Base-by-base conservation (phyloP, 2,797 vertebrate genomes). In the Sebastes taczanowskii region DNA sequence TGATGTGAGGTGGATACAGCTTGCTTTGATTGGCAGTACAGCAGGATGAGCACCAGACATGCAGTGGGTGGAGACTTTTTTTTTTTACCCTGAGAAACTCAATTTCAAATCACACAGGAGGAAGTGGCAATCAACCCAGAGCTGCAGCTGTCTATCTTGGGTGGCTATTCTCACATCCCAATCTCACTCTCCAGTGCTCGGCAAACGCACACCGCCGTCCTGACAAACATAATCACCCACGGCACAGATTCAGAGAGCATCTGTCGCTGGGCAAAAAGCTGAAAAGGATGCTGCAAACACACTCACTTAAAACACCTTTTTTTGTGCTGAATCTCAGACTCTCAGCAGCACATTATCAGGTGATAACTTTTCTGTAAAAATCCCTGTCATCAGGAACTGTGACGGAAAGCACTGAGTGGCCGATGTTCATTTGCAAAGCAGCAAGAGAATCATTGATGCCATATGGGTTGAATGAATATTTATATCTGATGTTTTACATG, bases 161-260 rank as follows among this genome's bases (percentile, higher is more conserved):
- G 84, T 71, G 65, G 81, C 86, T 72, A 83, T 91, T 92, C 83
- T 86, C 88, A 79, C 81, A 80, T 80, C 55, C 70, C 91, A 88
- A 92, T 90, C 89, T 91, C 85, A 80, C 89, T 91, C 87, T 88
- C 78, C 81, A 79, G 71, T 78, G 88, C 88, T 91, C 75, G 6
- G 79, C 90, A 93, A 93, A 93, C 90, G 89, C 78, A 75, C 78
- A 75, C 82, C 78, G 56, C 61, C 64, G 49, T 88, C 80, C 83
- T 90, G 88, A 91, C 89, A 92, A 93, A 92, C 85, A 85, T 87
- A 88, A 93, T 93, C 91, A 88, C 78, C 85, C 81, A 70, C 77
- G 63, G 80, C 72, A 70, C 71, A 67, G 81, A 86, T 86, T 87
- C 88, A 75, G 58, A 58, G 74, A 85, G 83, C 80, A 91, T 90